Percentiles rank a stretch among this genome's conserved stretches.
phyloP scores from a whole-genome alignment of 2,113 vertebrate genomes.

The Origma solitaria region DNA sequence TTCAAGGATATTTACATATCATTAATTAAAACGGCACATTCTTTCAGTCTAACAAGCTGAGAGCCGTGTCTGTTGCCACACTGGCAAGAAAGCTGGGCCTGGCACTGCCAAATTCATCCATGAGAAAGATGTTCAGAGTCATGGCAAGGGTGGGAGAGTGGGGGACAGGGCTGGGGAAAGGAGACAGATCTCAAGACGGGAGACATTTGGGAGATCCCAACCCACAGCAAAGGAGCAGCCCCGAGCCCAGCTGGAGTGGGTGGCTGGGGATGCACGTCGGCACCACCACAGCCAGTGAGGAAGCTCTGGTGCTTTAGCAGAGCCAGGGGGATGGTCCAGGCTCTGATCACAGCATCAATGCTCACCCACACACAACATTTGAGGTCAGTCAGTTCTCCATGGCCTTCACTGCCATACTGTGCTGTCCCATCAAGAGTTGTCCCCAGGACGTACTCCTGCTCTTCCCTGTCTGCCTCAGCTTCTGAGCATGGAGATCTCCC shows the following conservation, averaged over 20 bases:
- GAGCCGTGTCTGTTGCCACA: slow-evolving; percentile 86
- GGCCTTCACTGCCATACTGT: not conserved
- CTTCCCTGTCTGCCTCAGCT: not conserved
- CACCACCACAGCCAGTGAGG: not conserved
- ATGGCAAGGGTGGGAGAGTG: not conserved
- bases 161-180: fast-evolving
- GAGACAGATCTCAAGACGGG: not conserved
- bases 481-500: fast-evolving
- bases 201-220: not conserved
- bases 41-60: slow-evolving; percentile 92
- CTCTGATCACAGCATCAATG: not conserved
- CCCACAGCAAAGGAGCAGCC: not conserved
- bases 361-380: fast-evolving
- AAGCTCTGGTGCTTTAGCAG: not conserved
- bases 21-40: slow-evolving; percentile 95
- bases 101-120: slow-evolving; percentile 38
- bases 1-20: slow-evolving; percentile 97
- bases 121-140: slow-evolving; percentile 52
- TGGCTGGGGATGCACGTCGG: fast-evolving
- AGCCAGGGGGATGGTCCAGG: fast-evolving
- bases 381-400: not conserved
- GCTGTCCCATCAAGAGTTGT: not conserved
- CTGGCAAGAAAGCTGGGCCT: slow-evolving; percentile 71
- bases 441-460: not conserved
- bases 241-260: fast-evolving